Conservation (phyloP, 1,140 invertebrate species). For the Hyposmocoma kahamanoa region DNA sequence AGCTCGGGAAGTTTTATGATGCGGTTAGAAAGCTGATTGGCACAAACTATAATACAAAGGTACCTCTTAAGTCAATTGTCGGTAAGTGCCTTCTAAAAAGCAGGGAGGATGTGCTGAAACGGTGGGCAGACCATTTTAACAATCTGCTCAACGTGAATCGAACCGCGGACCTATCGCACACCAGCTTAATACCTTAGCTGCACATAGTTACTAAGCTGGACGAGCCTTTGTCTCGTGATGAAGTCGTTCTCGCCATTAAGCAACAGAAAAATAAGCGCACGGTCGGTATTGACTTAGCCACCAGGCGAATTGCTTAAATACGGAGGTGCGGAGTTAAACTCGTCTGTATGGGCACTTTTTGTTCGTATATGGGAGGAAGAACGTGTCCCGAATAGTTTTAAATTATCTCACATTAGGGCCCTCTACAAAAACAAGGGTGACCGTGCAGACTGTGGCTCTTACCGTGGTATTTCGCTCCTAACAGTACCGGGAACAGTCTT, state of each 20-base stretch:
- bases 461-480: slow-evolving; percentile 7
- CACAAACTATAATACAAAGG: neutral
- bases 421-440: slow-evolving; percentile 6
- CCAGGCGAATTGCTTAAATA: slow-evolving; percentile 8
- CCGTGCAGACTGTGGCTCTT: slow-evolving; percentile 3
- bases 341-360: slow-evolving; percentile 5
- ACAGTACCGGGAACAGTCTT: slow-evolving; percentile 5
- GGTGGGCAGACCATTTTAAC: slow-evolving; percentile 9
- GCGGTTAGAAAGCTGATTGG: slow-evolving; percentile 15
- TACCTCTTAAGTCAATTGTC: slow-evolving; percentile 7
- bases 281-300: slow-evolving; percentile 5
- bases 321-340: neutral
- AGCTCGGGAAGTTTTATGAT: slow-evolving; percentile 19
- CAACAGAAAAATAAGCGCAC: slow-evolving; percentile 7
- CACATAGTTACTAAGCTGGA: neutral
- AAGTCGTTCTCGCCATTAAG: neutral
- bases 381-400: slow-evolving; percentile 2
- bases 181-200: slow-evolving; percentile 3
- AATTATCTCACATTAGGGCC: slow-evolving; percentile 3
- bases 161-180: neutral
- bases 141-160: slow-evolving; percentile 6
- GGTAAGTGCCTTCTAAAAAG: slow-evolving; percentile 1
- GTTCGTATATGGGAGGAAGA: slow-evolving; percentile 5
- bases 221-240: slow-evolving; percentile 1
- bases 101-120: slow-evolving; percentile 6